Evolutionary conservation across 2,888 invertebrate genomes (phyloP), one percentile per base, ranked within the genome.

Genomic region (Ophion ellenae): DNA sequence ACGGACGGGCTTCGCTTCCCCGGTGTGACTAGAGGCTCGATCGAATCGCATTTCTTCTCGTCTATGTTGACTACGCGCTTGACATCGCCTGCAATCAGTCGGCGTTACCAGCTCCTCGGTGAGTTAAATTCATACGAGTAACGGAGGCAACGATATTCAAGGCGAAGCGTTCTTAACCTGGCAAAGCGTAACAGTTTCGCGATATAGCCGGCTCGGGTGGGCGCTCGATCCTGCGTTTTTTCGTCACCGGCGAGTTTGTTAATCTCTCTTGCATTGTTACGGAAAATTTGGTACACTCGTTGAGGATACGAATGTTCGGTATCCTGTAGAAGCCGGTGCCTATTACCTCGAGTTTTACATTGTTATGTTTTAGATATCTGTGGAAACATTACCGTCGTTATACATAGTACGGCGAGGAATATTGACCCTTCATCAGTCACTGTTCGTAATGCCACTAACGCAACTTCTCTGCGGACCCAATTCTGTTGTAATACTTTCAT

Each of bases 351-450:
- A 45, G 69, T 14, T 14, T 28, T 47, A 63, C 20, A 79, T 79
- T 20, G 6, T 63, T 14, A 9, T 47, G 17, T 79, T 63, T 61
- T 4, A 79, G 61, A 79, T 47, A 79, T 45, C 79, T 79, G 61
- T 63, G 17, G 20, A 71, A 70, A 71, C 45, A 24, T 45, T n/a
- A 24, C 9, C 28, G 17, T 71, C 20, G n/a, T 73, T n/a, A 36
- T 20, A 59, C 14, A 59, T 73, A 20, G 71, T 20, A 20, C 10
- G 9, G 61, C 10, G 6, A 61, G 20, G 17, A 20, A n/a, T 3
- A 61, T 53, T 4, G 53, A 11, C 47, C 14, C 11, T 47, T 47
- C 14, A 11, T 47, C 14, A 4, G 14, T 47, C 0, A 11, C 47
- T 11, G 14, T 14, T 14, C 14, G 14, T 47, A 40, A 40, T 40